phyloP scores from a whole-genome alignment of 2,797 vertebrate genomes.

The Tarsius wallacei region DNA sequence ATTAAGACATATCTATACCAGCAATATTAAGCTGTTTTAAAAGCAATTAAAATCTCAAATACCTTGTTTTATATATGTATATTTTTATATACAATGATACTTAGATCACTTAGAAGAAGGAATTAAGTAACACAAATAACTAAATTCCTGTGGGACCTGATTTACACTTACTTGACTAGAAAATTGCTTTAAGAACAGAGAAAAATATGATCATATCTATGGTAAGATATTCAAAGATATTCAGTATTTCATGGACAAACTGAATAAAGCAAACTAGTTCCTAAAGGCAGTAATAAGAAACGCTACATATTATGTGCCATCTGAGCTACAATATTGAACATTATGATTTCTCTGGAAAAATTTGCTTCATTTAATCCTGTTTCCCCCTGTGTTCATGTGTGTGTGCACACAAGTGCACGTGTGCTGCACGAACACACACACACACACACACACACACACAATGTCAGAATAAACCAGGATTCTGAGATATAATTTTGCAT shows the following conservation, averaged over 20 bases:
- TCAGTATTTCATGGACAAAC: not conserved
- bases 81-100: not conserved
- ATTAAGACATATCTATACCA: not conserved
- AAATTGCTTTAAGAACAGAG: not conserved
- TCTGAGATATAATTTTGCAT: not conserved
- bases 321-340: slow-evolving; percentile 27
- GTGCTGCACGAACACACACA: not conserved
- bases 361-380: slow-evolving; percentile 13
- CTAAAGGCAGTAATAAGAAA: not conserved
- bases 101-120: not conserved
- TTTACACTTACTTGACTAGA: not conserved
- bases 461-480: not conserved
- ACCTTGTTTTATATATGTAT: not conserved
- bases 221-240: not conserved
- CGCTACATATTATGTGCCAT: not conserved
- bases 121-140: slow-evolving; percentile 29
- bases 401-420: no score
- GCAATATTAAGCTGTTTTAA: not conserved
- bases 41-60: slow-evolving; percentile 50
- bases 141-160: not conserved
- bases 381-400: not conserved
- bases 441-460: no score
- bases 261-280: not conserved
- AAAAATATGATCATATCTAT: not conserved
- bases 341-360: slow-evolving; percentile 9